phyloP scores from a whole-genome alignment of 37 sponge, comb jelly and placozoan genomes.

The Hexactinellida sp. region DNA sequence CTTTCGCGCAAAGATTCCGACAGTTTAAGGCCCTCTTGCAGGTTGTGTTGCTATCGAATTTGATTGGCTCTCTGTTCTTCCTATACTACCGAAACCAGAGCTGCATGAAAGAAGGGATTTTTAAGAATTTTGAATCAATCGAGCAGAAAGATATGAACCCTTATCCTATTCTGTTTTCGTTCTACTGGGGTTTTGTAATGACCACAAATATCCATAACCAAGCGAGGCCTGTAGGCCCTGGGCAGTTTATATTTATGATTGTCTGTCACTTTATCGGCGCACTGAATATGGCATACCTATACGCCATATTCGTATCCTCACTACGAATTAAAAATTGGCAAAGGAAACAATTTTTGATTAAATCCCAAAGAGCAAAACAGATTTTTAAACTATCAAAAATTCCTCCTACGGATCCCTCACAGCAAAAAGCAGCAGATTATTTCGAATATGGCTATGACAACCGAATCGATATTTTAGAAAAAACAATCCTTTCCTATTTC shows the following conservation, averaged over 20 bases:
- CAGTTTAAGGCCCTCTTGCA: background rate
- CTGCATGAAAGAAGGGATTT: background rate
- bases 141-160: background rate
- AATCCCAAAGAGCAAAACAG: background rate
- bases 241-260: background rate
- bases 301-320: background rate
- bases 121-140: background rate
- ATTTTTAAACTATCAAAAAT: background rate
- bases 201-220: background rate
- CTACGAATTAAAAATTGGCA: background rate
- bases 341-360: background rate
- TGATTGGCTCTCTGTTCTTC: background rate
- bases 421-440: background rate
- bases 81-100: background rate
- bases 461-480: background rate
- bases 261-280: background rate
- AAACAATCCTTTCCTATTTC: background rate
- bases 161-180: background rate
- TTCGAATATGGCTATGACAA: background rate
- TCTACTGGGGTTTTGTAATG: slow-evolving; percentile 13
- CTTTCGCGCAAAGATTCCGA: background rate
- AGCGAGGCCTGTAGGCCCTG: background rate
- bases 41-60: background rate
- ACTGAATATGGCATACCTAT: background rate
- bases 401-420: background rate